A percentile compares a stretch with the other conserved stretches of the same genome.
phyloP scores from a whole-genome alignment of 2,888 invertebrate species.

The Drosophila barbarae region DNA sequence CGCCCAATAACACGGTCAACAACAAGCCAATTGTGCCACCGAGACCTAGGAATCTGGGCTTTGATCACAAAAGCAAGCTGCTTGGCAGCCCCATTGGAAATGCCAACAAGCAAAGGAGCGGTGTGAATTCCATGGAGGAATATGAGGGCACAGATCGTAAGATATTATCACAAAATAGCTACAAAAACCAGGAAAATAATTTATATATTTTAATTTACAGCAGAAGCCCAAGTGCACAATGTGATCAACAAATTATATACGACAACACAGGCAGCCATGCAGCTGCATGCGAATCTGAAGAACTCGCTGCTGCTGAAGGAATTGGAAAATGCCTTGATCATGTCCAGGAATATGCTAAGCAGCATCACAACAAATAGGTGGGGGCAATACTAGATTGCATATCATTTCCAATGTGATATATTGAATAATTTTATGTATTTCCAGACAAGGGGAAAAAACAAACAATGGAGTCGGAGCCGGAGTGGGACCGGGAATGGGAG shows the following conservation, averaged over 20 bases:
- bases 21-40: constrained; percentile 84
- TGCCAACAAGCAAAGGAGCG: constrained; percentile 67
- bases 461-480: constrained; percentile 49
- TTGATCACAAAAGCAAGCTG: constrained; percentile 81
- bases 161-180: constrained; percentile 25
- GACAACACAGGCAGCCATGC: constrained; percentile 79
- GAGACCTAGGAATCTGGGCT: constrained; percentile 84
- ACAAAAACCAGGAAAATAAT: neutral
- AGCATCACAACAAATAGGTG: constrained; percentile 79
- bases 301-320: constrained; percentile 79
- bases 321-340: constrained; percentile 80
- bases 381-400: no score
- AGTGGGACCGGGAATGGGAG: constrained; percentile 37
- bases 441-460: constrained; percentile 67
- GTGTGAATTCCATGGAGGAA: constrained; percentile 65
- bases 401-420: no score
- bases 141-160: constrained; percentile 76
- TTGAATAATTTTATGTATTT: neutral
- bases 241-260: constrained; percentile 81
- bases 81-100: constrained; percentile 59
- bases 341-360: constrained; percentile 80
- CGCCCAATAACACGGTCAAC: constrained; percentile 71
- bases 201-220: constrained; percentile 72
- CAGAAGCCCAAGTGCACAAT: constrained; percentile 84
- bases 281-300: constrained; percentile 79